A percentile compares a stretch with the other conserved stretches of the same genome.
Evolutionary conservation across 2,113 vertebrate genomes (phyloP).

Genomic region (Colaptes auratus): DNA sequence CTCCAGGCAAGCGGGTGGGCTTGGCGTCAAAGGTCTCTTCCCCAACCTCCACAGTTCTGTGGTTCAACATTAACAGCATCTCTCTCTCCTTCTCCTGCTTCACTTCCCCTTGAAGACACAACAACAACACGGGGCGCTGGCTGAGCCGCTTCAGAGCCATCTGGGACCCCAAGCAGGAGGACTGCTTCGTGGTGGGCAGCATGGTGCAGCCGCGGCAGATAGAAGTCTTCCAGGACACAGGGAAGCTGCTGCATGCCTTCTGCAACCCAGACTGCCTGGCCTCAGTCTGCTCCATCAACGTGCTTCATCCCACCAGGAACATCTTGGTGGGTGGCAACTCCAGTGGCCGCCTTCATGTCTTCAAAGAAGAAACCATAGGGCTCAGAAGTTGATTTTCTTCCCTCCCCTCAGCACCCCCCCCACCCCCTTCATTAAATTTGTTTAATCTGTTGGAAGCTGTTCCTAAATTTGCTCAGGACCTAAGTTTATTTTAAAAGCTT

Average conservation of each 20-base stretch:
- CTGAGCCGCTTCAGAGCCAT: constrained; percentile 80
- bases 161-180: constrained; percentile 90
- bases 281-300: constrained; percentile 82
- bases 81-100: background rate
- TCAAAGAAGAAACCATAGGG: constrained; percentile 57
- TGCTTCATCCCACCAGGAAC: constrained; percentile 81
- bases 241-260: constrained; percentile 76
- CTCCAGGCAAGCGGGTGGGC: too few relatives aligned
- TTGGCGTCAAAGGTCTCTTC: too few relatives aligned
- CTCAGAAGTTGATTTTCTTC: background rate
- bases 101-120: constrained; percentile 62
- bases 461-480: background rate
- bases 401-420: too few relatives aligned
- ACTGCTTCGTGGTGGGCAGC: constrained; percentile 85
- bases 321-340: constrained; percentile 84
- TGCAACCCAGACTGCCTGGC: constrained; percentile 61
- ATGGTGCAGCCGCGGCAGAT: constrained; percentile 75
- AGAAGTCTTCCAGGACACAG: constrained; percentile 80
- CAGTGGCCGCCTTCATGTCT: constrained; percentile 84
- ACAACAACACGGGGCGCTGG: constrained; percentile 82
- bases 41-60: too few relatives aligned
- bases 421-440: background rate
- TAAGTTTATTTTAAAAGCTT: background rate
- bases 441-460: accelerated
- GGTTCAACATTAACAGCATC: background rate